These are phyloP conservation scores for Ictalurus furcatus DNA, from an alignment of 2,113 vertebrate species.

Conservation along the genomic window DNA sequence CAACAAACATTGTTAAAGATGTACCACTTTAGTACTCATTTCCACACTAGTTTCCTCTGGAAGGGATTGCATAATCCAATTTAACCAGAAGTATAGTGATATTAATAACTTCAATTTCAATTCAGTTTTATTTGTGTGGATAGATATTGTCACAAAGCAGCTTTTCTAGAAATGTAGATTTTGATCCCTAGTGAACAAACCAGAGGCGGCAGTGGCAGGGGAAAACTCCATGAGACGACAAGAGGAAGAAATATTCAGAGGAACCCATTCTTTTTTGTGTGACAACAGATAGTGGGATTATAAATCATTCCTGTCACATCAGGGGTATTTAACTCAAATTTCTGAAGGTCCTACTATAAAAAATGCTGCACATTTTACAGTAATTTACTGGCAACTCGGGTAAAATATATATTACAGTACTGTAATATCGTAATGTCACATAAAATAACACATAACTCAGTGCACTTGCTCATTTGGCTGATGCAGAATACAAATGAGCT, in stretches of 20 bases:
- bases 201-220: too few relatives aligned
- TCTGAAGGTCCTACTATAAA: not conserved
- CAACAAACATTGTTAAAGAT: not conserved
- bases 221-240: too few relatives aligned
- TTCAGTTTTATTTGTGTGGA: not conserved
- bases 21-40: not conserved
- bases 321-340: too few relatives aligned
- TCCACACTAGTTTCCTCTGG: not conserved
- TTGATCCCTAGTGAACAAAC: too few relatives aligned
- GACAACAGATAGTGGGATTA: not conserved
- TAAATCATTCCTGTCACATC: too few relatives aligned
- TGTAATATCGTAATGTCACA: not conserved
- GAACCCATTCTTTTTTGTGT: not conserved
- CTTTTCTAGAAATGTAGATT: too few relatives aligned
- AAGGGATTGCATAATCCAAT: not conserved
- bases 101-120: not conserved
- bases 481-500: not conserved
- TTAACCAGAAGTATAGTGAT: not conserved
- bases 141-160: not conserved
- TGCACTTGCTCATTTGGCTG: not conserved
- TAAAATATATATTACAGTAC: too few relatives aligned
- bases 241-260: too few relatives aligned
- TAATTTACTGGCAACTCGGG: not conserved
- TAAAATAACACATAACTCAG: not conserved
- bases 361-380: not conserved